Evolutionary conservation across 2,113 vertebrate species (phyloP).

Genomic region (pig (Sus scrofa)): T2T-Sscrofa CM000826.6:123545001-123545500

Average conservation of each 20-base stretch:
- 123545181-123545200: background rate
- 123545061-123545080: no score
- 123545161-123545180: background rate
- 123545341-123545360: background rate
- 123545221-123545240: background rate
- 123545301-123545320: background rate
- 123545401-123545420: constrained; percentile 6
- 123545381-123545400: background rate
- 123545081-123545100: no score
- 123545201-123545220: background rate
- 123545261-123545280: background rate
- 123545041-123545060: no score
- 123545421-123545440: background rate
- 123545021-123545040: no score
- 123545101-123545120: no score
- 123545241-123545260: background rate
- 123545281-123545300: background rate
- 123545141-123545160: background rate
- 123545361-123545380: background rate
- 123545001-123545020: no score
- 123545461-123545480: background rate
- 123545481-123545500: background rate
- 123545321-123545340: background rate
- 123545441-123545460: background rate
- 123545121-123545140: background rate